A percentile compares a stretch with the other conserved stretches of the same genome.
Conservation (phyloP, 1,140 invertebrate species). For the Acyrthosiphon pisum region DNA sequence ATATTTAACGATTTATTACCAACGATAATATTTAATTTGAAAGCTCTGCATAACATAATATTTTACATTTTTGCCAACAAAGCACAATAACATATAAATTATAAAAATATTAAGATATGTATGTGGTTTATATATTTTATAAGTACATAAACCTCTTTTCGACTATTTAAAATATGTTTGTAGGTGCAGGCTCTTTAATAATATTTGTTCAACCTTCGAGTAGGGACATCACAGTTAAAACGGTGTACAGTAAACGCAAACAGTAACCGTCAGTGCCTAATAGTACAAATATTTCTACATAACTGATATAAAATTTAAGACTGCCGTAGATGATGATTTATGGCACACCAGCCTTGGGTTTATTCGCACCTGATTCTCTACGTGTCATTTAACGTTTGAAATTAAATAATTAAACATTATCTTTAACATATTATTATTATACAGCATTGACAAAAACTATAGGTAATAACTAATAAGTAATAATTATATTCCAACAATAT, state of each 20-base stretch:
- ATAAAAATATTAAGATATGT: background rate
- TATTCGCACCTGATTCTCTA: background rate
- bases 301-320: background rate
- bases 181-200: background rate
- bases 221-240: background rate
- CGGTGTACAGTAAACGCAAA: background rate
- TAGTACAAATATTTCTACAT: background rate
- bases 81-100: background rate
- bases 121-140: no score
- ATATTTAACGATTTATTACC: background rate
- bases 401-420: background rate
- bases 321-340: background rate
- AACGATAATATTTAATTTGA: background rate
- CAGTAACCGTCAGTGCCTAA: background rate
- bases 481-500: no score
- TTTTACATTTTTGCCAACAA: background rate
- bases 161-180: background rate
- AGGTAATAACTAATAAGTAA: no score
- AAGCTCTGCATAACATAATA: background rate
- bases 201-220: background rate
- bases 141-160: background rate
- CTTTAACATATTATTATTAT: background rate
- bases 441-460: no score
- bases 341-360: background rate
- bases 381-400: background rate